Percentiles rank a stretch among this genome's conserved stretches.
Conservation (phyloP, 2,113 vertebrate genomes). For the Trochalopteron elliotii region DNA sequence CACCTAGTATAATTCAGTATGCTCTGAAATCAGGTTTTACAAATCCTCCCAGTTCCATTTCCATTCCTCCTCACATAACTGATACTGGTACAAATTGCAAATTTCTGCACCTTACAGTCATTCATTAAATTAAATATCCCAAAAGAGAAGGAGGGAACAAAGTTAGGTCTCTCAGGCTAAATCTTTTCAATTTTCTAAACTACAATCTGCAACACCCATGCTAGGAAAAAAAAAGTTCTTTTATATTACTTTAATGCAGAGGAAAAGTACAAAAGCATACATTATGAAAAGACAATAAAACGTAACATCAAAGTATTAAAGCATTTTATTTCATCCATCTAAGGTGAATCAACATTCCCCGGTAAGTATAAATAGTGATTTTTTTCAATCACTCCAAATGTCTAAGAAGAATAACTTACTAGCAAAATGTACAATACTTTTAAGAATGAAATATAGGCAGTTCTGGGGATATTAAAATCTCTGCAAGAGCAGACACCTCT, state of each 20-base stretch:
- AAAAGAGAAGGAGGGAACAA: neutral
- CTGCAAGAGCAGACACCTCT: neutral
- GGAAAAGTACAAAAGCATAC: neutral
- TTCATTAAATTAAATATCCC: neutral
- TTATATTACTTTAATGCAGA: neutral
- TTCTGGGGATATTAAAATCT: neutral
- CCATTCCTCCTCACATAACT: neutral
- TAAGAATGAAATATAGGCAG: neutral
- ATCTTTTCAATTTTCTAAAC: neutral
- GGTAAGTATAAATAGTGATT: neutral
- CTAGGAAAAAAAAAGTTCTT: neutral
- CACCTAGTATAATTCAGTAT: neutral
- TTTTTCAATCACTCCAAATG: neutral
- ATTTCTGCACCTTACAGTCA: neutral
- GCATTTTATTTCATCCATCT: neutral
- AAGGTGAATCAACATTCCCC: neutral
- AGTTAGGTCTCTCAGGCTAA: neutral
- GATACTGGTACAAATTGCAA: neutral
- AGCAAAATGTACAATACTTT: neutral
- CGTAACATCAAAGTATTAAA: neutral
- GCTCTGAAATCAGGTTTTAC: neutral
- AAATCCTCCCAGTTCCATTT: neutral
- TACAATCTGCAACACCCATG: neutral
- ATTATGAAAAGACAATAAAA: neutral
- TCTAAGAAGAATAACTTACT: neutral